Evolutionary conservation across 2,888 invertebrate species (phyloP), one percentile per base, ranked within the genome.

Genomic region (Melieria picta): DNA sequence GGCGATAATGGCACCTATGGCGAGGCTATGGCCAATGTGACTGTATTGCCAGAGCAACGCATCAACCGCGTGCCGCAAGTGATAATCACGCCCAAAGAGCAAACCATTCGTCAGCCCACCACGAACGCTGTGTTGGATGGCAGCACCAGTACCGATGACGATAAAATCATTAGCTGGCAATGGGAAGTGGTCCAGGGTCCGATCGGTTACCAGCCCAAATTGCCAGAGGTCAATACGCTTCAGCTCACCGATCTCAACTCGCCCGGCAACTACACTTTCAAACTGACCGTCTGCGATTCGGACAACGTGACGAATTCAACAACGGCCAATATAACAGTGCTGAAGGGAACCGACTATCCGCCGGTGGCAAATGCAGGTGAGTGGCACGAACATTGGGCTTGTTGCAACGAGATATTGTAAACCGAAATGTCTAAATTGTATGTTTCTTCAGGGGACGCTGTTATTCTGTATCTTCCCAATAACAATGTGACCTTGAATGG

Each of bases 161-260:
- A 94, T 81, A 92, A 91, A 74, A 95, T 97, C 75, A 91, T 93
- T 77, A 91, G 91, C 0, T 98, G 95, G 91, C 94, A 94, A 82
- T 98, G 98, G 98, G 97, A 97, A 85, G 88, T 96, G 48, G 93
- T 94, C 50, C 92, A 93, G 70, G 95, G 96, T 0, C 98, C 98
- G 0, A 89, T 93, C 73, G 94, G 94, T 30, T 96, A 95, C 86
- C 93, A 94, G 80, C 93, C 95, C 0, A 91, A 91, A 66, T 86
- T 95, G 46, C 90, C 92, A 74, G 94, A 95, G 76, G 92, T 92
- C 0, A 92, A 94, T 3, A 97, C 96, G 0, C 88, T 98, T 11
- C 94, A 95, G 76, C 87, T 98, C 52, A 93, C 93, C 75, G 94
- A 96, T 85, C 90, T 98, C 7, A 91, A 90, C 60, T 92, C 93